Conservation (phyloP, 2,113 vertebrate species). For the Paracanthobrama guichenoti region DNA sequence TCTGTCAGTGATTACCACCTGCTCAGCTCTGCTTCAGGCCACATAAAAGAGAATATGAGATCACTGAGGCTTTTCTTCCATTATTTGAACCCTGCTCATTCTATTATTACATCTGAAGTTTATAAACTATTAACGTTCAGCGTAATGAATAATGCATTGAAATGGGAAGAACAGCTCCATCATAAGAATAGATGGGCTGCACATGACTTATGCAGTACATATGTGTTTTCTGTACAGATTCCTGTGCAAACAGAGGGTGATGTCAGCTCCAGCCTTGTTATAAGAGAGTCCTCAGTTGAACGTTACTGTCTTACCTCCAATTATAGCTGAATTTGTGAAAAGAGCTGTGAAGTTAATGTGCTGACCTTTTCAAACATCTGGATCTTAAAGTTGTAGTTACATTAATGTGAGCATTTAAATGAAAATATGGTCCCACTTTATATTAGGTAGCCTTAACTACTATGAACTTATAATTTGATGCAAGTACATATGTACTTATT, state of each 20-base stretch:
- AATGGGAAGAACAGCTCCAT: not conserved
- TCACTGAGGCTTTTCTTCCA: not conserved
- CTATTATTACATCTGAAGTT: constrained; percentile 40
- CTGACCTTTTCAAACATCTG: not conserved
- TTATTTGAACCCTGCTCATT: constrained; percentile 19
- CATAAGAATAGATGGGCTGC: constrained; percentile 4
- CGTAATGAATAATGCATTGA: constrained; percentile 29
- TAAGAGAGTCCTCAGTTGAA: not conserved
- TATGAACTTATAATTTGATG: too few relatives aligned
- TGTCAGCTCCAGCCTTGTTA: constrained; percentile 9
- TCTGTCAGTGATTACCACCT: constrained; percentile 13
- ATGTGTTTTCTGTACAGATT: not conserved
- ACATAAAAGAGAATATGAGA: constrained; percentile 31
- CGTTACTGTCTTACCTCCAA: not conserved
- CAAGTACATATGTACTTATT: too few relatives aligned
- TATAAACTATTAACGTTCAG: constrained; percentile 41
- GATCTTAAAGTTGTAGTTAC: not conserved
- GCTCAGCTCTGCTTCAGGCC: constrained; percentile 19
- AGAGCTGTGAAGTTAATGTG: not conserved
- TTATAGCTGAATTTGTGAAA: not conserved
- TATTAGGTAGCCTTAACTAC: too few relatives aligned
- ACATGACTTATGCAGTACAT: constrained; percentile 19
- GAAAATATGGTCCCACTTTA: too few relatives aligned
- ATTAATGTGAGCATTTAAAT: not conserved
- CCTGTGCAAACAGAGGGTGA: not conserved